phyloP scores from a whole-genome alignment of 2,113 vertebrate species.

The Grammomys surdaster region DNA sequence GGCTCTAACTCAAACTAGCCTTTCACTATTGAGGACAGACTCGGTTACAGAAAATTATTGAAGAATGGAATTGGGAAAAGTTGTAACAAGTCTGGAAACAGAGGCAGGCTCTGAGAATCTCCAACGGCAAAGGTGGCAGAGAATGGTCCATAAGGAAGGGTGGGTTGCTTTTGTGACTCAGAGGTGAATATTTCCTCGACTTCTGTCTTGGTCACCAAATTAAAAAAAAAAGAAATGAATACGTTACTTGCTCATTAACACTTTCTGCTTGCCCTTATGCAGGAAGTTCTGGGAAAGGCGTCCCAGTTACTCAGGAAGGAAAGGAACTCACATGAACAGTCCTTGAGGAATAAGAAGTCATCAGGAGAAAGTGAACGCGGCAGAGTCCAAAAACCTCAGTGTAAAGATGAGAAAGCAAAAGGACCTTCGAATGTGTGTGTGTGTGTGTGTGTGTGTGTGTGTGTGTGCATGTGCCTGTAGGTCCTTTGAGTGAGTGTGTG shows the following conservation, averaged over 20 bases:
- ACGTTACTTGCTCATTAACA: not conserved
- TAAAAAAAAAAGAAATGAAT: not conserved
- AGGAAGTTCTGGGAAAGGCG: not conserved
- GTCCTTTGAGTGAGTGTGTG: no score
- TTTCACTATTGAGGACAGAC: not conserved
- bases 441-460: no score
- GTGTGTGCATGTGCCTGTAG: no score
- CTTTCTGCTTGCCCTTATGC: not conserved
- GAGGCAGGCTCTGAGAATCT: not conserved
- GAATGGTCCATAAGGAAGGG: not conserved
- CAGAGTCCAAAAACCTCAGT: not conserved
- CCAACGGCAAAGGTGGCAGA: not conserved
- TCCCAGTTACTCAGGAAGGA: not conserved
- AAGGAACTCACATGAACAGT: not conserved
- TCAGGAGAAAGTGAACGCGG: not conserved
- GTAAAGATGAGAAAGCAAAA: not conserved
- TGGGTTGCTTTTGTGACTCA: not conserved
- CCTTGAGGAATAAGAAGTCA: not conserved
- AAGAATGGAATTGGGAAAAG: not conserved
- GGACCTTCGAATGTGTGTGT: not conserved
- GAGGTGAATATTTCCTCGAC: not conserved
- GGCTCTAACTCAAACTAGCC: slow-evolving; percentile 49
- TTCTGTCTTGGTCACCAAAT: not conserved
- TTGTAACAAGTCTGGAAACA: not conserved
- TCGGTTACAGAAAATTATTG: not conserved